Conservation (phyloP, 2,797 vertebrate species). For the Myotis findleyi region DNA sequence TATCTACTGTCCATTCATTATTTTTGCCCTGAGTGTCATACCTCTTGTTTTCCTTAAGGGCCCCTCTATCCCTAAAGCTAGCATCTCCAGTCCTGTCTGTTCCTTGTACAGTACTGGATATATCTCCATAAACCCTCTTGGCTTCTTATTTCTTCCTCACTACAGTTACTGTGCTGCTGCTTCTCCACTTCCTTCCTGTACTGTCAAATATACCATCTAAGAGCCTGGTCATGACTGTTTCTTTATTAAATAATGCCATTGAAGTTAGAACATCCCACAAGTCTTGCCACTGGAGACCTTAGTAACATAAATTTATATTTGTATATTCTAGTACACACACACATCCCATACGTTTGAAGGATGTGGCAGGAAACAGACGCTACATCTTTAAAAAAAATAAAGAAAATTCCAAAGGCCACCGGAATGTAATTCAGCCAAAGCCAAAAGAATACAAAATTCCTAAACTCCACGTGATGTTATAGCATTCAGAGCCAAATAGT, state of each 20-base stretch:
- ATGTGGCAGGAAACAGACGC: neutral
- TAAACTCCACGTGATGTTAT: neutral
- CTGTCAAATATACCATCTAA: neutral
- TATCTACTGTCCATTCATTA: neutral
- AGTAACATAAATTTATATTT: neutral
- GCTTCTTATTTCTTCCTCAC: neutral
- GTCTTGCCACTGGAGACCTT: neutral
- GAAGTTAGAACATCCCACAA: neutral
- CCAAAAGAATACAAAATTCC: neutral
- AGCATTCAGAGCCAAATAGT: neutral
- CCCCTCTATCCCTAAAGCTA: neutral
- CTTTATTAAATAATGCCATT: neutral
- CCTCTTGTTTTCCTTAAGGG: neutral
- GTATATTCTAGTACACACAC: neutral
- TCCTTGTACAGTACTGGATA: neutral
- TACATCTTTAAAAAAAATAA: neutral
- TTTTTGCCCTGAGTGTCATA: neutral
- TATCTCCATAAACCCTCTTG: neutral
- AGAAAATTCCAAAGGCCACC: neutral
- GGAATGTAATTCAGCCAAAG: neutral
- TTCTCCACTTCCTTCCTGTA: neutral
- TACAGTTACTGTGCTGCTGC: neutral
- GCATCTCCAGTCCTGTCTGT: neutral
- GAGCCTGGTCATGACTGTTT: neutral
- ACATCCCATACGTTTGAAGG: neutral